These are phyloP conservation scores for Cryptus viduatorius DNA, from an alignment of 2,888 invertebrate species.

Conservation along the genomic window DNA sequence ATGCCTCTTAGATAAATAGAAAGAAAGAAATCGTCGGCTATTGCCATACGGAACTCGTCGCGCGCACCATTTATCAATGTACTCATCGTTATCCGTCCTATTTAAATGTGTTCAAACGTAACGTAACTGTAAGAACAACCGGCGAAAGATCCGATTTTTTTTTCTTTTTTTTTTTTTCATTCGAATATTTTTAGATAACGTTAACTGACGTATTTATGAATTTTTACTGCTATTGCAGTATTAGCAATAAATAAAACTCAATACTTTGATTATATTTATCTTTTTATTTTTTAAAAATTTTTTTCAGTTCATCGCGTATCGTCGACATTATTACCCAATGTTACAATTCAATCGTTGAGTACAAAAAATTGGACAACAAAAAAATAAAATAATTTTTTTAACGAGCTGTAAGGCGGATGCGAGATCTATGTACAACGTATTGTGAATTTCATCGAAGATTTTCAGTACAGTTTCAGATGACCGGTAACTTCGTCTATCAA, in stretches of 20 bases:
- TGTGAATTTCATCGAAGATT: conserved; percentile 41
- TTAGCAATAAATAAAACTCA: conserved; percentile 63
- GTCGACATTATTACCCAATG: too few species aligned
- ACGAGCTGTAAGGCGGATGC: not conserved
- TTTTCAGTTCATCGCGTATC: conserved; percentile 27
- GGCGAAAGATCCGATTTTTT: conserved; percentile 23
- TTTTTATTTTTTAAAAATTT: conserved; percentile 32
- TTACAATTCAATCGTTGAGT: too few species aligned
- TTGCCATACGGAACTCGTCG: conserved; percentile 30
- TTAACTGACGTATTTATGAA: conserved; percentile 70
- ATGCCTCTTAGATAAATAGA: conserved; percentile 15
- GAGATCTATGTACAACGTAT: conserved; percentile 46
- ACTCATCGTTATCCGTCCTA: conserved; percentile 63
- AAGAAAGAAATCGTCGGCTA: conserved; percentile 34
- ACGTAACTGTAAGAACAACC: conserved; percentile 53
- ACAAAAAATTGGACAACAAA: too few species aligned
- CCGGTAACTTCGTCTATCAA: conserved; percentile 94
- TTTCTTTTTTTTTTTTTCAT: conserved; percentile 24
- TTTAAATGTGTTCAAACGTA: conserved; percentile 65
- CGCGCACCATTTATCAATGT: conserved; percentile 33
- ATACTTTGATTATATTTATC: conserved; percentile 48
- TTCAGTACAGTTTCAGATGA: conserved; percentile 90
- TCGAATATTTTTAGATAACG: conserved; percentile 55
- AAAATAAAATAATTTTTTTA: too few species aligned
- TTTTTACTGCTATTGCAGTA: conserved; percentile 62